Conservation (phyloP, 1,140 invertebrate species). For the Cherax quadricarinatus region DNA sequence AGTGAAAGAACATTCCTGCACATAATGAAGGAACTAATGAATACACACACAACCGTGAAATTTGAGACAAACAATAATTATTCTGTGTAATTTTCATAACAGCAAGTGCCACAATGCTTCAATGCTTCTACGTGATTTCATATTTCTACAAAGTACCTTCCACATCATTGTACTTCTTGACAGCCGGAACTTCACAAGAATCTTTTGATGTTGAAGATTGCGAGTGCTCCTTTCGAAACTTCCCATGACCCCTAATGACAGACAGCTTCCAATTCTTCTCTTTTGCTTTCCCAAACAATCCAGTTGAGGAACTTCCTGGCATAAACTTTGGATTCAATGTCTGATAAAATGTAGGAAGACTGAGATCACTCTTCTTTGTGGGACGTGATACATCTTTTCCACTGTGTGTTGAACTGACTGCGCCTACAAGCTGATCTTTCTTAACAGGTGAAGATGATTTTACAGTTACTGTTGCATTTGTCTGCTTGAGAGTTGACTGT, state of each 20-base stretch:
- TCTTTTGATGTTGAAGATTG: slow-evolving; percentile 1
- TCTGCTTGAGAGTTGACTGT: slow-evolving; percentile 46
- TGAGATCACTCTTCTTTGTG: slow-evolving; percentile 25
- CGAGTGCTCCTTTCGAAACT: not conserved
- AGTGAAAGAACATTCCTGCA: not conserved
- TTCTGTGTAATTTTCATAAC: not conserved
- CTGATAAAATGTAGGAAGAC: slow-evolving; percentile 40
- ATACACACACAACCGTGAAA: not conserved
- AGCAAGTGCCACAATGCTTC: not conserved
- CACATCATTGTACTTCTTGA: slow-evolving; percentile 20
- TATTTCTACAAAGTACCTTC: slow-evolving; percentile 51
- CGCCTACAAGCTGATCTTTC: not conserved
- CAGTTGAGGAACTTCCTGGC: slow-evolving; percentile 4
- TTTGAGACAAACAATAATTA: not conserved
- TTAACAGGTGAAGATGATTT: not conserved
- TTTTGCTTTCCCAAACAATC: slow-evolving; percentile 34
- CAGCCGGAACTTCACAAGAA: not conserved
- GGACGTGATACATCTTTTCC: not conserved
- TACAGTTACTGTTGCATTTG: not conserved
- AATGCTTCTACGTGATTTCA: slow-evolving; percentile 37
- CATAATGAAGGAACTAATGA: not conserved
- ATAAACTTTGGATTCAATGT: slow-evolving; percentile 57
- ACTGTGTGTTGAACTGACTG: not conserved
- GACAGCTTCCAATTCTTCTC: slow-evolving; percentile 51
- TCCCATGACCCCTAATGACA: slow-evolving; percentile 27